A percentile compares a stretch with the other conserved stretches of the same genome.
Conservation (phyloP, 2,113 vertebrate genomes). For the Prietella phreatophila region DNA sequence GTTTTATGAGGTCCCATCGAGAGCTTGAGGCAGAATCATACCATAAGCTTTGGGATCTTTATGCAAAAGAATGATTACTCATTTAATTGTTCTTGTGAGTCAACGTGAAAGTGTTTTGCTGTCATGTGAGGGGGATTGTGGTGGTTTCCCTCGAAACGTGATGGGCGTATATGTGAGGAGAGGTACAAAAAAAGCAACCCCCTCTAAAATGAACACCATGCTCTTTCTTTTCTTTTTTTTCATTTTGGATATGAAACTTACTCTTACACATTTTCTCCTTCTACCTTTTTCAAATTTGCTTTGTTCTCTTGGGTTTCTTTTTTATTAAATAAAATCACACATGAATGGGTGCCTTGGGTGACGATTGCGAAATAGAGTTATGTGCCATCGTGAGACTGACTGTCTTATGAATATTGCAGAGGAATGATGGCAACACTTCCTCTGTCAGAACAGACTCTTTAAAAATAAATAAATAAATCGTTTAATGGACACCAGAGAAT, state of each 20-base stretch:
- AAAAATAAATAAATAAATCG: no score
- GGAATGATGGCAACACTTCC: constrained; percentile 10
- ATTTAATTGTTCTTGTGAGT: constrained; percentile 18
- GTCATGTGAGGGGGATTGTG: constrained; percentile 32
- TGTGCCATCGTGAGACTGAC: background rate
- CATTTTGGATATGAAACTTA: background rate
- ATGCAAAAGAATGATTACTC: constrained; percentile 35
- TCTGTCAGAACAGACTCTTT: background rate
- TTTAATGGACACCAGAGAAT: background rate
- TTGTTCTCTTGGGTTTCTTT: no score
- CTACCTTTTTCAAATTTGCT: background rate
- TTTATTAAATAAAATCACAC: background rate
- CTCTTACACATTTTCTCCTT: background rate
- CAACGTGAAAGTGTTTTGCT: constrained; percentile 30
- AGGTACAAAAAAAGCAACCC: constrained; percentile 2
- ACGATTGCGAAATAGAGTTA: background rate
- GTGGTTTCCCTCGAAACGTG: constrained; percentile 40
- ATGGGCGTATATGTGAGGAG: constrained; percentile 24
- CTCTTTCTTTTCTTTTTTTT: background rate
- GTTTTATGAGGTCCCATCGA: background rate
- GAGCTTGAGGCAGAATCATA: background rate
- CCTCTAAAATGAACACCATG: constrained; percentile 3
- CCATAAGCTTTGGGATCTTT: background rate
- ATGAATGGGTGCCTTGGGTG: background rate
- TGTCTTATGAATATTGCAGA: constrained; percentile 1